Evolutionary conservation across 2,113 vertebrate species (phyloP).

Genomic region (Anhinga anhinga): DNA sequence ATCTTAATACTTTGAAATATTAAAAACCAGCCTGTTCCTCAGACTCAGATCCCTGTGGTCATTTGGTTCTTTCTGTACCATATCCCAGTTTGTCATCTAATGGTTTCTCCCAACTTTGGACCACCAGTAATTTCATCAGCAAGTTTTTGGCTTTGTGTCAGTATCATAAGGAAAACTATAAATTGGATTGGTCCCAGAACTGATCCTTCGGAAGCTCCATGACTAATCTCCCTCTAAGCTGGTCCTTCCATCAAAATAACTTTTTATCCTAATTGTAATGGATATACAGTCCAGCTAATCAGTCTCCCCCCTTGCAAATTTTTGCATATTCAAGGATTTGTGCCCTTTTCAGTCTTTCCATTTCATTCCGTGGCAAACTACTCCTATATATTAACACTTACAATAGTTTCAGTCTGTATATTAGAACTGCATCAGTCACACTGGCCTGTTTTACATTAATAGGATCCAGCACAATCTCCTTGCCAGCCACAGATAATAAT

Average conservation of each 20-base stretch:
- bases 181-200: background rate
- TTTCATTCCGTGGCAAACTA: background rate
- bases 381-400: background rate
- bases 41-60: background rate
- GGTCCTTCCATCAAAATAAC: background rate
- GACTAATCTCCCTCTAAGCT: background rate
- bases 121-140: background rate
- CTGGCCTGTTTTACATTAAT: background rate
- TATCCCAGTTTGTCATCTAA: background rate
- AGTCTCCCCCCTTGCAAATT: background rate
- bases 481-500: background rate
- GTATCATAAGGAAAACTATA: background rate
- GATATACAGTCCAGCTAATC: background rate
- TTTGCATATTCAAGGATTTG: background rate
- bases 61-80: background rate
- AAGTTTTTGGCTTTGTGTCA: background rate
- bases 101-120: background rate
- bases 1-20: background rate
- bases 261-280: background rate
- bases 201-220: background rate
- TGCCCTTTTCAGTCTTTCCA: background rate
- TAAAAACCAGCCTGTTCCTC: background rate
- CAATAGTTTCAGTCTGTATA: background rate
- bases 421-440: background rate
- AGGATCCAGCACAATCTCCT: background rate